Evolutionary conservation across 2,888 invertebrate species (phyloP).

Genomic region (Nowickia ferox): DNA sequence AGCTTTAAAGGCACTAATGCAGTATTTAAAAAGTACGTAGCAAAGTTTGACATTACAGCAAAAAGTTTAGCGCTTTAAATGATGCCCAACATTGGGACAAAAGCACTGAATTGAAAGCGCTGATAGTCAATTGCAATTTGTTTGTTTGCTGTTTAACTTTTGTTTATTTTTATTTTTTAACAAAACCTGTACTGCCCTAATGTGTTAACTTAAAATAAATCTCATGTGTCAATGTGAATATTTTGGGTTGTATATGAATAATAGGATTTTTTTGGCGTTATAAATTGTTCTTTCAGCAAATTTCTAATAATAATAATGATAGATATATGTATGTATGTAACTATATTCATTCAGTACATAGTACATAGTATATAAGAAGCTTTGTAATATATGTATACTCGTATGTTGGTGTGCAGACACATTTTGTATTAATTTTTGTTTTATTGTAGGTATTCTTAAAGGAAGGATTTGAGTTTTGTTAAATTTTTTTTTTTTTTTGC

Average conservation of each 20-base stretch:
- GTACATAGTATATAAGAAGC: slow-evolving; percentile 50
- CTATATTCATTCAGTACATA: slow-evolving; percentile 37
- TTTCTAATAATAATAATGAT: slow-evolving; percentile 22
- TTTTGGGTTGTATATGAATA: slow-evolving; percentile 16
- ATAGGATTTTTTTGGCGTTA: background rate
- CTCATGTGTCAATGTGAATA: background rate
- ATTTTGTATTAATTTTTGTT: background rate
- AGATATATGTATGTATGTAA: background rate
- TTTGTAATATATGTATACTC: slow-evolving; percentile 3
- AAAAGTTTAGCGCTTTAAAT: too few species aligned
- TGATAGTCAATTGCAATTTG: too few species aligned
- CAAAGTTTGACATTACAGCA: too few species aligned
- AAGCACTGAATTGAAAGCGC: too few species aligned
- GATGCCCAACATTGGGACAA: too few species aligned
- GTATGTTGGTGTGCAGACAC: slow-evolving; percentile 8
- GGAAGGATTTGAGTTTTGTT: slow-evolving; percentile 68
- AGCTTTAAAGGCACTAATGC: too few species aligned
- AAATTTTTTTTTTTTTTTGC: slow-evolving; percentile 34
- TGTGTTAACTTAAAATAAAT: background rate
- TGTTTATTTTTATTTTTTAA: too few species aligned
- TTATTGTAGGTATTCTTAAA: slow-evolving; percentile 56
- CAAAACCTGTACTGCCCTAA: background rate
- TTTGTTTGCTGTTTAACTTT: too few species aligned
- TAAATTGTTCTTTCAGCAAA: background rate
- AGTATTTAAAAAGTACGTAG: too few species aligned